phyloP scores from a whole-genome alignment of 1,140 invertebrate species.

The Pygmarrhopalites habei region DNA sequence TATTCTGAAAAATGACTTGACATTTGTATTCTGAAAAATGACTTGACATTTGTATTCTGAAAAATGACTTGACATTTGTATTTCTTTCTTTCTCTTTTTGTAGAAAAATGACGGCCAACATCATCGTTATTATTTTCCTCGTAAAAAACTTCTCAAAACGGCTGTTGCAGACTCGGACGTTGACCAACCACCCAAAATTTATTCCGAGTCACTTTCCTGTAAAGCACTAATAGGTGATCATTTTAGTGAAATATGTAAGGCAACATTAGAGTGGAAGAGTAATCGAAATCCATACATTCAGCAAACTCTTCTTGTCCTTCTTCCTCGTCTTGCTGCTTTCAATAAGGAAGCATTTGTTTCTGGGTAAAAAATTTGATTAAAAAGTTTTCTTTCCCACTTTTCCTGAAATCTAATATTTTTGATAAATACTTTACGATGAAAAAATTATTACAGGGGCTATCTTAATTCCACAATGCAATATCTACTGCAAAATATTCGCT shows the following conservation, averaged over 20 bases:
- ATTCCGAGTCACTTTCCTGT: conserved; percentile 79
- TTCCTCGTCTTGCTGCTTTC: conserved; percentile 92
- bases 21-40: no score
- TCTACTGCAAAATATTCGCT: conserved; percentile 63
- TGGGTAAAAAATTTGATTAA: no score
- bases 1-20: no score
- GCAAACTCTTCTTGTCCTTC: conserved; percentile 73
- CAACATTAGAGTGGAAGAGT: conserved; percentile 66
- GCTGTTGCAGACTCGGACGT: not conserved
- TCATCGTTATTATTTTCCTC: not conserved
- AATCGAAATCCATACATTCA: conserved; percentile 75
- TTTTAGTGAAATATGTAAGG: conserved; percentile 71
- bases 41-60: no score
- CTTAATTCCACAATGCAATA: conserved; percentile 68
- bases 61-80: not conserved
- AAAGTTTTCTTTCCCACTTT: no score
- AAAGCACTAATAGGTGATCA: conserved; percentile 72
- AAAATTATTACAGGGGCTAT: conserved; percentile 63
- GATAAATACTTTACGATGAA: no score
- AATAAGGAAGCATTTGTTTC: conserved; percentile 46
- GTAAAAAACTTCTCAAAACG: not conserved
- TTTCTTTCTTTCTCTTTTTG: not conserved
- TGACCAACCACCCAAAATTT: conserved; percentile 39
- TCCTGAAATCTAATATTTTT: no score
- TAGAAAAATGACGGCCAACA: not conserved